Evolutionary conservation across 2,113 vertebrate genomes (phyloP).

Genomic region (Actenoides hombroni): DNA sequence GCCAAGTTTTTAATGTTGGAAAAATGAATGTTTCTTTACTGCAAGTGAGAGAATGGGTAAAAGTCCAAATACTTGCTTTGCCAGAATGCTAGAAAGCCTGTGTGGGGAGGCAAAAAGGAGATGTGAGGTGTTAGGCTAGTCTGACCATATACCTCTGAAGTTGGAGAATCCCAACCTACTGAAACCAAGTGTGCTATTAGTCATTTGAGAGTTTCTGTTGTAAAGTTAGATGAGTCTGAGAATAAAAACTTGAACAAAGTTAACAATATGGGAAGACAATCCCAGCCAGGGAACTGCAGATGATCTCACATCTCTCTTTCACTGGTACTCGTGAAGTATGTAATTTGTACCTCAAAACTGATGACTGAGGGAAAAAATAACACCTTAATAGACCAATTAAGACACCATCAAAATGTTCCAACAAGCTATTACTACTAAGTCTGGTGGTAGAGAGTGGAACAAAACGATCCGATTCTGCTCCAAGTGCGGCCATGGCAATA

Average conservation of each 20-base stretch:
- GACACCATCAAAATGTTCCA: conserved; percentile 17
- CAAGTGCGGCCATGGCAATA: conserved; percentile 43
- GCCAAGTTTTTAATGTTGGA: conserved; percentile 49
- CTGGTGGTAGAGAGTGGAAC: conserved; percentile 35
- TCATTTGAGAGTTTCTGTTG: conserved; percentile 35
- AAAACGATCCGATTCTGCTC: neutral
- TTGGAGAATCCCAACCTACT: neutral
- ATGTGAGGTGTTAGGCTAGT: neutral
- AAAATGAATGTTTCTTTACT: conserved; percentile 44
- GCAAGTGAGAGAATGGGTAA: conserved; percentile 58
- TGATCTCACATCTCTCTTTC: conserved; percentile 46
- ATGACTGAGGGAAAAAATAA: conserved; percentile 22
- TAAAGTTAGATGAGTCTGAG: conserved; percentile 19
- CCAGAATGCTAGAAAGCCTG: conserved; percentile 41
- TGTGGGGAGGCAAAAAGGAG: conserved; percentile 13
- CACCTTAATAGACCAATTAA: conserved; percentile 45
- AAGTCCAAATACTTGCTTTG: conserved; percentile 43
- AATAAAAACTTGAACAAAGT: conserved; percentile 35
- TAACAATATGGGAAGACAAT: conserved; percentile 43
- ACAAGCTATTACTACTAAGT: conserved; percentile 41
- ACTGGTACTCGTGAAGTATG: neutral
- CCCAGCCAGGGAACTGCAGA: neutral
- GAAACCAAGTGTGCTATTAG: conserved; percentile 33
- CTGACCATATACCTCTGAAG: neutral
- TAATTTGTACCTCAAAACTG: conserved; percentile 46